These are phyloP conservation scores for Chaetophractus vellerosus DNA, from an alignment of 2,797 vertebrate species.

Conservation along the genomic window DNA sequence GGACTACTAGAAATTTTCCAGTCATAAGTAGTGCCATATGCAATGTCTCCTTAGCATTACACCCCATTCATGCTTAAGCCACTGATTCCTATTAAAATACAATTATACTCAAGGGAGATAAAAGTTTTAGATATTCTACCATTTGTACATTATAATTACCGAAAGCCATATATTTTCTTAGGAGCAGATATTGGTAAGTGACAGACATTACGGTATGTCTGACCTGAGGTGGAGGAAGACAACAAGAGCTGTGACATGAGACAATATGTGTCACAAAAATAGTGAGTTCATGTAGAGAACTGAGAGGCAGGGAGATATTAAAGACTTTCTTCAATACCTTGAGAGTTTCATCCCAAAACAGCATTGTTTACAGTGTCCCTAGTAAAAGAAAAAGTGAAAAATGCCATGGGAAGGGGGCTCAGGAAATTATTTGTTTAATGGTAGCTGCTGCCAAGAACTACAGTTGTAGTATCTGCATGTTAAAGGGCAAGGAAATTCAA, in stretches of 20 bases:
- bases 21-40: background rate
- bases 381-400: background rate
- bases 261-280: background rate
- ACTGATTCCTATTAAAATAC: background rate
- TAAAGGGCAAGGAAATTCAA: background rate
- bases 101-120: background rate
- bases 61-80: background rate
- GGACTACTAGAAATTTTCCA: background rate
- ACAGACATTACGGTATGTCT: background rate
- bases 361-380: background rate
- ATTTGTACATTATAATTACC: background rate
- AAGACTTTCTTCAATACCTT: background rate
- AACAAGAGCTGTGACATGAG: background rate
- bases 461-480: background rate
- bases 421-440: slow-evolving; percentile 50
- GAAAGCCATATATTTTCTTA: background rate
- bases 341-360: background rate
- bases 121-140: background rate
- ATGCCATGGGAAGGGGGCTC: background rate
- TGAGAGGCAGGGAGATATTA: background rate
- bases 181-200: background rate
- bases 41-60: background rate
- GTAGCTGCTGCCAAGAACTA: background rate
- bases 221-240: background rate
- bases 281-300: background rate